Base-by-base conservation (phyloP, 2,888 invertebrate genomes). In the Himalopsyche japonica region DNA sequence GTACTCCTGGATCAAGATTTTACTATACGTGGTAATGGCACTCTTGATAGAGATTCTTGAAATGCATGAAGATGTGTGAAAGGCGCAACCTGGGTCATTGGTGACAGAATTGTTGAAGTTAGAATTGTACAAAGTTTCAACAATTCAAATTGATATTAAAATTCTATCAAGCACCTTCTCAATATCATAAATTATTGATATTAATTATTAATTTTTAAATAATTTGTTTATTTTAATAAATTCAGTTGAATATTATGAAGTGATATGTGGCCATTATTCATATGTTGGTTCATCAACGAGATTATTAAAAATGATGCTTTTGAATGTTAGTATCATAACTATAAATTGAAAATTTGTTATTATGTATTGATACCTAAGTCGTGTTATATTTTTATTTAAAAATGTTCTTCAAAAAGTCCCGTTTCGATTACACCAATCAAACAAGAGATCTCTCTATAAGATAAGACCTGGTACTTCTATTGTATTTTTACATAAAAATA, bases 401-500 rank as follows among this genome's bases (percentile, higher is more conserved):
- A 15, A 27, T 24, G 7, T 70, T 70, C 70, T 70, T 70, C 27
- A 70, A 70, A 70, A 70, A 27, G 70, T 70, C 70, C 70, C 70
- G 70, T 70, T 70, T 70, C 70, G 70, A 70, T 70, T 70, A 70
- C 70, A 70, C 70, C 70, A 70, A 70, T 70, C 70, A 70, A 70
- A 70, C 70, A 70, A 70, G 70, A 70, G 70, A 70, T 70, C 70
- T 70, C 70, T 70, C 70, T 70, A 70, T 70, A 70, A 70, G 70
- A 27, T 70, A 70, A 70, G 70, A 70, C 70, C 27, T 30, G 70
- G 70, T 70, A 70, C 70, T 70, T 70, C 24, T 70, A 70, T 70
- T 70, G 70, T 70, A 70, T 70, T 70, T 70, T 70, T 70, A 70
- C 70, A 70, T 70, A 70, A 70, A 70, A 70, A 27, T 27, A 70